Evolutionary conservation across 2,888 invertebrate genomes (phyloP).

Genomic region (Plutella xylostella): DNA sequence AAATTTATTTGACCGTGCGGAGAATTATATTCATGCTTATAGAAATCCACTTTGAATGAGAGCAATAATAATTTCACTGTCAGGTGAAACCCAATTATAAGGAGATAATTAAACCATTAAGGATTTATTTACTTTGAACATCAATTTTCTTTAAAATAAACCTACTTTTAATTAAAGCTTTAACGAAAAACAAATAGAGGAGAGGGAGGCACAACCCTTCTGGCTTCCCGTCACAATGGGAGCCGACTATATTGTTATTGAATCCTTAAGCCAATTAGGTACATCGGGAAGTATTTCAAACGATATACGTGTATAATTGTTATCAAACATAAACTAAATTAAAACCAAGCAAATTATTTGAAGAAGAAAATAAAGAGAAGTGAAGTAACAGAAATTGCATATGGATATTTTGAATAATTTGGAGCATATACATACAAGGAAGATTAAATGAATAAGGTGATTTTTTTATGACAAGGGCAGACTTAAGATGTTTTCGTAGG

Average conservation of each 20-base stretch:
- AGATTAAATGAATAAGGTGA: too few species aligned
- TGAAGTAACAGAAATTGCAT: neutral
- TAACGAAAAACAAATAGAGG: slow-evolving; percentile 64
- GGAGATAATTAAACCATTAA: slow-evolving; percentile 66
- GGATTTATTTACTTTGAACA: slow-evolving; percentile 65
- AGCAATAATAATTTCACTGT: slow-evolving; percentile 43
- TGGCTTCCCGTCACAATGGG: slow-evolving; percentile 32
- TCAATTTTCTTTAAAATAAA: slow-evolving; percentile 66
- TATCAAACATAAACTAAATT: neutral
- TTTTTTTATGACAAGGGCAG: too few species aligned
- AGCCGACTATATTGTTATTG: slow-evolving; percentile 22
- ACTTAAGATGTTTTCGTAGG: neutral
- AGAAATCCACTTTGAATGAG: too few species aligned
- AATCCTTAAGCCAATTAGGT: slow-evolving; percentile 18
- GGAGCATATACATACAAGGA: too few species aligned
- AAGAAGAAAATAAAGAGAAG: neutral
- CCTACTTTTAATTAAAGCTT: slow-evolving; percentile 66
- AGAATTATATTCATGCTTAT: too few species aligned
- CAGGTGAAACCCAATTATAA: slow-evolving; percentile 64
- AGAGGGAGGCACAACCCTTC: slow-evolving; percentile 49
- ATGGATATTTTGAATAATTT: too few species aligned
- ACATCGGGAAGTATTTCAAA: neutral
- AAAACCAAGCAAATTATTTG: neutral
- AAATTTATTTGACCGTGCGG: too few species aligned
- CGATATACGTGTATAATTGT: neutral